Base-by-base conservation (phyloP, 2,797 vertebrate genomes). In the Sternarchorhynchus goeldii region DNA sequence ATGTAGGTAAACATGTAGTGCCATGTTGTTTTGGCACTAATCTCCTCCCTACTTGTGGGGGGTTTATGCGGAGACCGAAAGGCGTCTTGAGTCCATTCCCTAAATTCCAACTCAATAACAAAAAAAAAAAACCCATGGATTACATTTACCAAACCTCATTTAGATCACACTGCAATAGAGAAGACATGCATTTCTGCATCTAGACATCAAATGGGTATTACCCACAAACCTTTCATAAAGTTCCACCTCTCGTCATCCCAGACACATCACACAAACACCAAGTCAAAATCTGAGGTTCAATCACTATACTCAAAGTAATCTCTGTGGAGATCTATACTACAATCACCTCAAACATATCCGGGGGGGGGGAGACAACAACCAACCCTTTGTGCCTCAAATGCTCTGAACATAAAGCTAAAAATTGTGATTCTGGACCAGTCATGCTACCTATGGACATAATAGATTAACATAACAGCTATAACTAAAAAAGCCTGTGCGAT, bases 1-100 rank as follows among this genome's bases (percentile, higher is more conserved):
- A 79, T 81, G 72, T 86, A 73, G 66, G 90, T 90, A 91, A 91
- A 91, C 90, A 65, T 73, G 70, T 83, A 74, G 85, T 85, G 86
- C 78, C 80, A 76, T 55, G 29, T 5, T 5, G 56, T 34, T 73
- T 25, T 79, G 70, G 63, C 70, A 36, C n/a, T 12, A 58, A 73
- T 59, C 56, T 7, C 17, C 34, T 36, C 55, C 55, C n/a, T 31
- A 17, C 3, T 20, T 5, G 4, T 16, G n/a, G 56, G 25, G 68
- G 18, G 41, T 31, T 71, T 31, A 58, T 16, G 0, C 3, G 16
- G 56, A 78, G 39, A 18, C 53, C 56, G 41, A 72, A 59, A 55
- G 55, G 12, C 50, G 36, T 59, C 32, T 25, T 25, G 12, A 25
- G 36, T 39, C 67, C 34, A 14, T 68, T 74, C 18, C 31, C 39